These are phyloP conservation scores for Thymelicus sylvestris DNA, from an alignment of 2,888 invertebrate species.

Conservation along the genomic window DNA sequence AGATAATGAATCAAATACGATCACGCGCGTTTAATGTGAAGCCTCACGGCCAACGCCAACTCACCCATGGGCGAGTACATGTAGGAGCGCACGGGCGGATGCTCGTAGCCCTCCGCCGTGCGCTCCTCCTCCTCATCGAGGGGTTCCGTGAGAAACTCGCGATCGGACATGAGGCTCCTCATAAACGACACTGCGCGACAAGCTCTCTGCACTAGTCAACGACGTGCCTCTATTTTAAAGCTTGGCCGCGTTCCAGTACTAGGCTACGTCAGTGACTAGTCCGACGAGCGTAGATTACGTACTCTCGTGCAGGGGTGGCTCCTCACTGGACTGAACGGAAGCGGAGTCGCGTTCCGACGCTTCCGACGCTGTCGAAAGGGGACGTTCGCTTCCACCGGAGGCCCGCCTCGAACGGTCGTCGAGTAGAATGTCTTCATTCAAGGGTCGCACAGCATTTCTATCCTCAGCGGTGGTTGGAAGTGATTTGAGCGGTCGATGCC, in stretches of 20 bases:
- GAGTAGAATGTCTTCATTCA: slow-evolving; percentile 56
- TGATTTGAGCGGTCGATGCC: slow-evolving; percentile 64
- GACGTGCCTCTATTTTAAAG: slow-evolving; percentile 78
- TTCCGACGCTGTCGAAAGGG: slow-evolving; percentile 78
- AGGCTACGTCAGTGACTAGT: slow-evolving; percentile 78
- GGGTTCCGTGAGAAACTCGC: slow-evolving; percentile 80
- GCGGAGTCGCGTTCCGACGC: slow-evolving; percentile 79
- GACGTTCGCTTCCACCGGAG: slow-evolving; percentile 75
- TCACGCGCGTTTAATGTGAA: slow-evolving; percentile 47
- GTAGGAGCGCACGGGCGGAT: slow-evolving; percentile 82
- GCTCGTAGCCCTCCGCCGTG: slow-evolving; percentile 70
- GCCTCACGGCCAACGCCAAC: slow-evolving; percentile 66
- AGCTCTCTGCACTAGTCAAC: slow-evolving; percentile 76
- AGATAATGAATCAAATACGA: slow-evolving; percentile 62
- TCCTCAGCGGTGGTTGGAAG: slow-evolving; percentile 60
- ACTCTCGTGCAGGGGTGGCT: slow-evolving; percentile 79
- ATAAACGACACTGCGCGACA: slow-evolving; percentile 81
- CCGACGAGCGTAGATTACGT: slow-evolving; percentile 73
- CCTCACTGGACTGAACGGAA: slow-evolving; percentile 81
- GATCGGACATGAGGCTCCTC: slow-evolving; percentile 82
- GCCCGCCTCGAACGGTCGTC: slow-evolving; percentile 64
- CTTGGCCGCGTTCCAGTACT: slow-evolving; percentile 80
- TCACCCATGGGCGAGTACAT: slow-evolving; percentile 84
- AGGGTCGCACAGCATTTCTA: slow-evolving; percentile 57
- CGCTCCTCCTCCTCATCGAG: slow-evolving; percentile 77